Base-by-base conservation (phyloP, 2,113 vertebrate genomes). In the Strigops habroptila region DNA sequence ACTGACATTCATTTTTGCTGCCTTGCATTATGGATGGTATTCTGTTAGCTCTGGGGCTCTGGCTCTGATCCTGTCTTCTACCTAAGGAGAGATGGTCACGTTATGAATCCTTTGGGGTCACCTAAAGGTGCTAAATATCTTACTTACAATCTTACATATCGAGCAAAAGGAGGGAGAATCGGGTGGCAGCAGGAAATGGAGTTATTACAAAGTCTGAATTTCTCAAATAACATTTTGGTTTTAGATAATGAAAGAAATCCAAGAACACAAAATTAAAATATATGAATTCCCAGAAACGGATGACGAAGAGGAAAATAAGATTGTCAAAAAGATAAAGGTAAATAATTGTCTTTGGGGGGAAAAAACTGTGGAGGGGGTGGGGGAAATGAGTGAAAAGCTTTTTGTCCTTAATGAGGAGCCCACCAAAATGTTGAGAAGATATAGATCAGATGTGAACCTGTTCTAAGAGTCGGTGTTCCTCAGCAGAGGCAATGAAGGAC, bases 241-340 rank as follows among this genome's bases (percentile, higher is more conserved):
- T 80, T 94, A 99, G 99, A 99, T 99, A 98, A 99, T 99, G 99
- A 98, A 99, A 97, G 99, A 99, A 99, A 99, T 99, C 95, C 99
- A 99, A 96, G 99, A 99, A 97, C 99, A 99, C 97, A 99, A 99
- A 99, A 99, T 99, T 96, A 99, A 99, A 98, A 99, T 99, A 98
- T 99, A 99, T 91, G 99, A 99, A 98, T 99, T 99, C 97, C 99
- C 99, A n/a, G 99, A 99, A 98, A 99, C 98, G 9, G 99, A 99
- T 84, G 99, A 99, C 75, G 99, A 99, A 97, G 99, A 99, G 96
- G 99, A 99, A 98, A 99, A 99, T 98, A 99, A 98, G 95, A 98
- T 99, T 91, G 99, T 99, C 96, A 99, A 99, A 98, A 99, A 99
- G 97, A 99, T 99, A 90, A 99, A 99, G 98, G 99, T 99, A 97